Percentiles rank a stretch among this genome's conserved stretches.
Conservation (phyloP, 2,888 invertebrate genomes). For the Agrochola lychnidis region DNA sequence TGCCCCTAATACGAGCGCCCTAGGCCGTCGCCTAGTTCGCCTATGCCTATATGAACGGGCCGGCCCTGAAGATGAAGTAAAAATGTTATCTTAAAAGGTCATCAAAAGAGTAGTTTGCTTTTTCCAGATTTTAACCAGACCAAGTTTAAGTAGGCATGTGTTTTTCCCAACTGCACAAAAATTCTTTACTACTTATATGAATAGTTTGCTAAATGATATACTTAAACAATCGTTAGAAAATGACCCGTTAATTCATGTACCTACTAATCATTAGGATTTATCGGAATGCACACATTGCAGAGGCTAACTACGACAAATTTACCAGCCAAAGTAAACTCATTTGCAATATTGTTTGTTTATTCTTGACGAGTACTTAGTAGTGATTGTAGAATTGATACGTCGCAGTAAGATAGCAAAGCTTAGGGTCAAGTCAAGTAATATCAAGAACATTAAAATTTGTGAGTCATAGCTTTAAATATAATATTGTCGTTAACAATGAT, state of each 20-base stretch:
- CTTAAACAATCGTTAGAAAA: neutral
- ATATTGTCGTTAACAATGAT: constrained; percentile 29
- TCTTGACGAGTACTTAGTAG: constrained; percentile 3
- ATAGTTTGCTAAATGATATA: neutral
- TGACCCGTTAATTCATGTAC: neutral
- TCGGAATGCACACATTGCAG: neutral
- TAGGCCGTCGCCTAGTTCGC: too few relatives aligned
- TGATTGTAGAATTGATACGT: neutral
- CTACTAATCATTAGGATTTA: constrained; percentile 3
- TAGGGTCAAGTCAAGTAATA: constrained; percentile 45
- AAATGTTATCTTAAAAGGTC: too few relatives aligned
- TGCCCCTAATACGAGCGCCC: too few relatives aligned
- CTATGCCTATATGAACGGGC: too few relatives aligned
- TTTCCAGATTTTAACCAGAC: neutral
- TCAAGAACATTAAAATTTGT: constrained; percentile 44
- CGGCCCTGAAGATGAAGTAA: too few relatives aligned
- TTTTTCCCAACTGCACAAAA: neutral
- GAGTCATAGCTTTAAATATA: constrained; percentile 40
- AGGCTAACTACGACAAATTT: neutral
- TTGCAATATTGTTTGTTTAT: constrained; percentile 21
- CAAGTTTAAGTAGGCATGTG: too few relatives aligned
- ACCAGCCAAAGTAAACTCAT: neutral
- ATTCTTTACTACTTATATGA: neutral
- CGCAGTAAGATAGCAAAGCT: constrained; percentile 19
- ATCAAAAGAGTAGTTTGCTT: neutral